A percentile compares a stretch with the other conserved stretches of the same genome.
Evolutionary conservation across 2,113 vertebrate genomes (phyloP).

Genomic region (Takifugu bimaculatus): DNA sequence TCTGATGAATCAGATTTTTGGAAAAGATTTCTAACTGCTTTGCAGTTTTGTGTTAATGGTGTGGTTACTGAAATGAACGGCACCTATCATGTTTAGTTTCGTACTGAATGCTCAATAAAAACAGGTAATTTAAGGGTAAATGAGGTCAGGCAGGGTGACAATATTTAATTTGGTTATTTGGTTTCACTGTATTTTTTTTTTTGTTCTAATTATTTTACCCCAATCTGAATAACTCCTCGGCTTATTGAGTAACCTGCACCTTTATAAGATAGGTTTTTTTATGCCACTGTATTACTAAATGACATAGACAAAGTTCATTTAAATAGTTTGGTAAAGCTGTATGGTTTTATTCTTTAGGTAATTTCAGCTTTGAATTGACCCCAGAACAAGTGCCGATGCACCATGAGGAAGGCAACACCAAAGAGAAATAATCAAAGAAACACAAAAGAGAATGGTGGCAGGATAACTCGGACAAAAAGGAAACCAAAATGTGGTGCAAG

Average conservation of each 20-base stretch:
- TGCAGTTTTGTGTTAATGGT: too few species aligned
- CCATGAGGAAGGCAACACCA: constrained; percentile 39
- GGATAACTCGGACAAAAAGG: constrained; percentile 14
- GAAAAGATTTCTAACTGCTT: too few species aligned
- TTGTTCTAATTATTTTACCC: background rate
- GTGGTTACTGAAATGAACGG: too few species aligned
- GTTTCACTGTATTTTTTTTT: constrained; percentile 29
- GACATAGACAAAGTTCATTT: background rate
- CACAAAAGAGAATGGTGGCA: constrained; percentile 12
- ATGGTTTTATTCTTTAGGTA: constrained; percentile 5
- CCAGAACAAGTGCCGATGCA: too few species aligned
- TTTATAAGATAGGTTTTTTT: background rate
- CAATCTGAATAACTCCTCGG: background rate
- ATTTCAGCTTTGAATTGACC: constrained; percentile 8
- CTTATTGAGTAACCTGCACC: constrained; percentile 11
- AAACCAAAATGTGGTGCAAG: constrained; percentile 30
- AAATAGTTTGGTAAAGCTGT: background rate
- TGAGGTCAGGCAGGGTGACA: constrained; percentile 9
- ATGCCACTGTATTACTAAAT: background rate
- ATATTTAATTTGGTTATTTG: constrained; percentile 34
- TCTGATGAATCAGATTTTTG: too few species aligned
- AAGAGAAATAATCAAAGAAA: constrained; percentile 41
- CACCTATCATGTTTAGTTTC: too few species aligned
- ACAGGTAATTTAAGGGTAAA: constrained; percentile 1
- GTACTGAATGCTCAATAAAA: background rate